phyloP scores from a whole-genome alignment of 2,888 invertebrate genomes.

The Macrophya annulata region DNA sequence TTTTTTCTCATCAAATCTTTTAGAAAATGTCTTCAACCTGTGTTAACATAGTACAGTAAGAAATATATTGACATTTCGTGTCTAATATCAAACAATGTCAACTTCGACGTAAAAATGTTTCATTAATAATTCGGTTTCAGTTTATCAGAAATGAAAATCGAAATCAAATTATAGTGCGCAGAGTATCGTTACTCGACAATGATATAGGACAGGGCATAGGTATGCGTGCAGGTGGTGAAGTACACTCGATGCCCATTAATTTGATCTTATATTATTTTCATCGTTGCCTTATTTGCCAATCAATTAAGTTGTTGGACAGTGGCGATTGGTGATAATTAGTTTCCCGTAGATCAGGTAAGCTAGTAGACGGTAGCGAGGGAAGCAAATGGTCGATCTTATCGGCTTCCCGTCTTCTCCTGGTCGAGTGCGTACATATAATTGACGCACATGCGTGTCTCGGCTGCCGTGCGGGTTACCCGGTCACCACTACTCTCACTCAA shows the following conservation, averaged over 20 bases:
- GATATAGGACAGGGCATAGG: not conserved
- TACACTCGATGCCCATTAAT: conserved; percentile 42
- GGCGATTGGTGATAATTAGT: conserved; percentile 52
- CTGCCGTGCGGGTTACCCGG: conserved; percentile 35
- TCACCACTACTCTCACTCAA: not conserved
- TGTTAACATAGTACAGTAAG: not conserved
- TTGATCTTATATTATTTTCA: conserved; percentile 25
- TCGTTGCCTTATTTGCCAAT: conserved; percentile 47
- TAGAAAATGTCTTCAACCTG: not conserved
- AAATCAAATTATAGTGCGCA: conserved; percentile 1
- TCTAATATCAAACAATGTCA: not conserved
- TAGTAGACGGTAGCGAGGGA: conserved; percentile 41
- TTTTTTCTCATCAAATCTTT: not conserved
- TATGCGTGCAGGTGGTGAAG: conserved; percentile 5
- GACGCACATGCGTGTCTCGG: conserved; percentile 45
- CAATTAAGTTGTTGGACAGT: conserved; percentile 54
- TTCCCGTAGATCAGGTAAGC: conserved; percentile 38
- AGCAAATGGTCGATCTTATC: conserved; percentile 54
- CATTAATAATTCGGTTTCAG: not conserved
- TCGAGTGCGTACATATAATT: conserved; percentile 30
- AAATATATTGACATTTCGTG: not conserved
- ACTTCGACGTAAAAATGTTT: not conserved
- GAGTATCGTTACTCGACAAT: not conserved
- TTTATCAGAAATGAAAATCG: conserved; percentile 8
- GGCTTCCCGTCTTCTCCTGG: conserved; percentile 46